Evolutionary conservation across 2,888 invertebrate species (phyloP).

Genomic region (Ectemnius cavifrons): DNA sequence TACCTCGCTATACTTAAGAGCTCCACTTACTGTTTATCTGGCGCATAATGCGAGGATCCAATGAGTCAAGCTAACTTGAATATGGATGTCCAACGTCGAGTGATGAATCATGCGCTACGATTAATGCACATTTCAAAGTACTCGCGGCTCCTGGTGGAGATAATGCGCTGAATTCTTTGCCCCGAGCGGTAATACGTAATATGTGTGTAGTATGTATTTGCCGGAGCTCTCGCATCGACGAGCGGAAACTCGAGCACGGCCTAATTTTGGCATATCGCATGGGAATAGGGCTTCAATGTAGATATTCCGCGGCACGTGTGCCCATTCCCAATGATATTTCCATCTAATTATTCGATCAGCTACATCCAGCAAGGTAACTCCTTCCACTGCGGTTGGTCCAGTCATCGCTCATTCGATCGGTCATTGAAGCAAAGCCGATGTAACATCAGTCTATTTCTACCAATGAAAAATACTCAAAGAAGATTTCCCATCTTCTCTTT

Average conservation of each 20-base stretch:
- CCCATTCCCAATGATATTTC: conserved; percentile 4
- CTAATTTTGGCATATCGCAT: too few species aligned
- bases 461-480: background rate
- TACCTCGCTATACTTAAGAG: conserved; percentile 43
- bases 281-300: background rate
- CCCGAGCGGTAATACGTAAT: too few species aligned
- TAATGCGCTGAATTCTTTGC: too few species aligned
- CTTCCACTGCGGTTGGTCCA: background rate
- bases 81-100: too few species aligned
- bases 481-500: background rate
- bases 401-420: background rate
- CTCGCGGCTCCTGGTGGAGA: too few species aligned
- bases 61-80: background rate
- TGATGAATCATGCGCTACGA: too few species aligned
- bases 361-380: background rate
- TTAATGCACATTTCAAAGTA: too few species aligned
- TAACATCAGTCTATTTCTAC: background rate
- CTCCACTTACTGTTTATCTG: conserved; percentile 29
- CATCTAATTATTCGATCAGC: background rate
- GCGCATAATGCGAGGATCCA: conserved; percentile 16
- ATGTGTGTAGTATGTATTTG: background rate
- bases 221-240: background rate
- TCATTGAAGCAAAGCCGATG: background rate
- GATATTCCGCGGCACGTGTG: background rate
- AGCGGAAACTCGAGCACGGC: background rate